A percentile compares a stretch with the other conserved stretches of the same genome.
Conservation (phyloP, 2,797 vertebrate species). For the Epinephelus malabaricus region DNA sequence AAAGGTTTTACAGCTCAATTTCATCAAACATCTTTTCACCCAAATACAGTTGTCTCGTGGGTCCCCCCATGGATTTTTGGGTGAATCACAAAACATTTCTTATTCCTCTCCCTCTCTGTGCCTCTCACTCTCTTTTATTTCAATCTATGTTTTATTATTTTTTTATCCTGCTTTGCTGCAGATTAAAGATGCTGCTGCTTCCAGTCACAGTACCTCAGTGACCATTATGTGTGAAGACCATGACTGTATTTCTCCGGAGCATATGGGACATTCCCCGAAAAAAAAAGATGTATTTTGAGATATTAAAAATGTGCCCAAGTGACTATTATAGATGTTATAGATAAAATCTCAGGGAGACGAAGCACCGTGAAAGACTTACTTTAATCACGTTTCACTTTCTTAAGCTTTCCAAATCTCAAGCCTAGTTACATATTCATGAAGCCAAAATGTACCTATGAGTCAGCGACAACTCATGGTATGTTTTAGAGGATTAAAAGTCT, state of each 20-base stretch:
- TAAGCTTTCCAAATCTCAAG: slow-evolving; percentile 62
- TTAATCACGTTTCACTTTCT: slow-evolving; percentile 71
- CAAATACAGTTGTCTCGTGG: slow-evolving; percentile 16
- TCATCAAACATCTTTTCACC: slow-evolving; percentile 45
- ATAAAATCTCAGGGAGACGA: slow-evolving; percentile 58
- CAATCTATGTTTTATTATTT: neutral
- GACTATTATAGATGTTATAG: slow-evolving; percentile 54
- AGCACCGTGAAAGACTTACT: slow-evolving; percentile 54
- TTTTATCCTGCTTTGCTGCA: slow-evolving; percentile 21
- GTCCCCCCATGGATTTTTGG: slow-evolving; percentile 17
- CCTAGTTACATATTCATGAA: slow-evolving; percentile 69
- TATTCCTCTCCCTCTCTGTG: slow-evolving; percentile 4
- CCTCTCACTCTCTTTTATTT: slow-evolving; percentile 20
- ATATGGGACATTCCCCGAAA: neutral
- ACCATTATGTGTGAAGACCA: slow-evolving; percentile 44
- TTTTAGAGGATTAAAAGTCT: slow-evolving; percentile 63
- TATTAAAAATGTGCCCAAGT: slow-evolving; percentile 37
- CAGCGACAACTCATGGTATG: slow-evolving; percentile 40
- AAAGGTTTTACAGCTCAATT: slow-evolving; percentile 34
- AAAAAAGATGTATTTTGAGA: slow-evolving; percentile 48
- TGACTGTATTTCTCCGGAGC: slow-evolving; percentile 40
- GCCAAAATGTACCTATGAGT: slow-evolving; percentile 60
- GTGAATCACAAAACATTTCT: slow-evolving; percentile 39
- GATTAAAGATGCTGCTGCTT: slow-evolving; percentile 46
- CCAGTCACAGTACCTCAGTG: slow-evolving; percentile 34